Evolutionary conservation across 2,888 invertebrate species (phyloP).

Genomic region (Drosophila stalkeri): DNA sequence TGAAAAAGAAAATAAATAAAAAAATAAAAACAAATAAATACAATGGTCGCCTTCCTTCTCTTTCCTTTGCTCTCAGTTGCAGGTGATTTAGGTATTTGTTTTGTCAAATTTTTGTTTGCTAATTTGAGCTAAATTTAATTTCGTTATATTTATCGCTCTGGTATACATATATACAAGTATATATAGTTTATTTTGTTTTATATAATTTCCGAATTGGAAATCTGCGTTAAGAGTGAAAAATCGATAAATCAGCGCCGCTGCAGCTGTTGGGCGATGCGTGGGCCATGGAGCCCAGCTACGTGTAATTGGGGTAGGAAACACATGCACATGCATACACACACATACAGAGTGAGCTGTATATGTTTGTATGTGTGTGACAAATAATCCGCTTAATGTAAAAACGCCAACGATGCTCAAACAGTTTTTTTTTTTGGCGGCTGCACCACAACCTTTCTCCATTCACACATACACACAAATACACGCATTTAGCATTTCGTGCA

Average conservation of each 20-base stretch:
- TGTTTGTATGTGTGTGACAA: conserved; percentile 44
- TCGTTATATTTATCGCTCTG: not conserved
- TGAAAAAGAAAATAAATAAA: conserved; percentile 30
- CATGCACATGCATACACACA: conserved; percentile 10
- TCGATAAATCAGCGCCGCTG: conserved; percentile 78
- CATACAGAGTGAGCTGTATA: not conserved
- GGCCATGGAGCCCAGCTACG: conserved; percentile 55
- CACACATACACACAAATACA: not conserved
- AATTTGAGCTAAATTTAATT: conserved; percentile 46
- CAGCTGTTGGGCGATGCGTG: conserved; percentile 69
- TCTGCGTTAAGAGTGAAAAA: conserved; percentile 59
- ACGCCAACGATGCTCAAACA: conserved; percentile 28
- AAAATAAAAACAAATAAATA: conserved; percentile 39
- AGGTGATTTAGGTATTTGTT: conserved; percentile 49
- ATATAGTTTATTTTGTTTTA: conserved; percentile 39
- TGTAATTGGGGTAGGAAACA: conserved; percentile 74
- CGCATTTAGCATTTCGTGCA: conserved; percentile 46
- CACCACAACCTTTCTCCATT: conserved; percentile 21
- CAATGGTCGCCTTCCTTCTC: not conserved
- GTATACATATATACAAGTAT: not conserved
- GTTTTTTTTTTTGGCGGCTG: conserved; percentile 33
- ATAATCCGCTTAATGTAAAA: conserved; percentile 67
- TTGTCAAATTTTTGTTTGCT: conserved; percentile 13
- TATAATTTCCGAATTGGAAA: conserved; percentile 58
- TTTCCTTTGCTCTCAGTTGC: conserved; percentile 19